Base-by-base conservation (phyloP, 2,113 vertebrate genomes). In the Esox niger region DNA sequence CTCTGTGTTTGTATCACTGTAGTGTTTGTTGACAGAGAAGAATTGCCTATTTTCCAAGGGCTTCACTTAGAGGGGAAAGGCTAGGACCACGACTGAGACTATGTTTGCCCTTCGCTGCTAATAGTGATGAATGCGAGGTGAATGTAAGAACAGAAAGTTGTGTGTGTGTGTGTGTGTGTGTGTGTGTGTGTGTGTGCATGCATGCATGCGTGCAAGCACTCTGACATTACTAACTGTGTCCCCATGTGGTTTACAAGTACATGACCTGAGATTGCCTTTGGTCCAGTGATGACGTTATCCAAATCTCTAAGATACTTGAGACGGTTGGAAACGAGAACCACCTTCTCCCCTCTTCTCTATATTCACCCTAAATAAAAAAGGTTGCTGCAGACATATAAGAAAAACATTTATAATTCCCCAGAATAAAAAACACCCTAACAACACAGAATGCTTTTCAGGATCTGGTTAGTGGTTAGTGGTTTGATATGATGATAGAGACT, bases 271-370 rank as follows among this genome's bases (percentile, higher is more conserved):
- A 77, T 66, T 61, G 66, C 58, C 66, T 86, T 86, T 69, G 85
- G 89, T 86, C 66, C 64, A 70, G 60, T 33, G 54, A 78, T 80
- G 78, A 77, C 81, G 79, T 81, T 88, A 84, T 70, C 54, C 71
- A 76, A 80, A 77, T 73, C 79, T 82, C 74, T 72, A 80, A 76
- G 82, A 85, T 84, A 88, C 67, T 68, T 60, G 47, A 81, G 25
- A 70, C 49, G 71, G 72, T 71, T 69, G 60, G 32, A 2, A 49
- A 43, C 74, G 74, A 56, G 27, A 26, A n/a, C 75, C 46, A 73
- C 62, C 54, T 57, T 57, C n/a, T n/a, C n/a, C 73, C 65, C 67
- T 62, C 63, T 61, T 62, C 63, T 62, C 57, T 77, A 65, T 20
- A 62, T 71, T 20, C 33, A 62, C 68, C 27, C 54, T 72, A 8